Base-by-base conservation (phyloP, 2,797 vertebrate species). In the Scyliorhinus canicula region DNA sequence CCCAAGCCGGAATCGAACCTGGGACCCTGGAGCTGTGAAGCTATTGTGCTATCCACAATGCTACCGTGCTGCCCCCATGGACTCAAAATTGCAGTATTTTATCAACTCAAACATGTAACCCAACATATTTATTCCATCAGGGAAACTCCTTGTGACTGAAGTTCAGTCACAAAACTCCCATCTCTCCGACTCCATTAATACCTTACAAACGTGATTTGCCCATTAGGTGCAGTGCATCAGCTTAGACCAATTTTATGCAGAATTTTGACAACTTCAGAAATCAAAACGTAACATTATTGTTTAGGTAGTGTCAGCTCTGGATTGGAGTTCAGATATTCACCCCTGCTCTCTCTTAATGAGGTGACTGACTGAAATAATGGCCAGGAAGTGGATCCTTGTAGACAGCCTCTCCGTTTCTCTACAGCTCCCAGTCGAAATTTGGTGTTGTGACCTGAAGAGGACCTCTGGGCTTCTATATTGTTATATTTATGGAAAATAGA, bases 181-280 rank as follows among this genome's bases (percentile, higher is more conserved):
- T 12, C 28, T 28, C 52, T 9, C 40, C 40, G 7, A 57, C 12
- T 52, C 2, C 35, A 0, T 57, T 14, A 5, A 40, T 40, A 60
- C 60, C 31, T 35, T n/a, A 16, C 6, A 3, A 60, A 19, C 19
- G 35, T n/a, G 35, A 60, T n/a, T 90, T 90, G 31, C 35, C 28
- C 3, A 4, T 16, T 35, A n/a, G 7, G 44, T 44, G 6, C 40
- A 2, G 79, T 82, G 44, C 5, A 24, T 24, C 21, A 26, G 19
- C 19, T 65, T 91, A 65, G 55, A 63, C 44, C 24, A 65, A 91
- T 65, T 65, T 60, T 63, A 91, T 8, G n/a, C 60, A 91, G 24
- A 91, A 44, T 91, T 91, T 91, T 91, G 88, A 91, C 35, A 65
- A 91, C 35, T 65, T 82, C 44, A 82, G 79, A 82, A 82, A 82